Base-by-base conservation (phyloP, 2,113 vertebrate species). In the Alaudala cheleensis region DNA sequence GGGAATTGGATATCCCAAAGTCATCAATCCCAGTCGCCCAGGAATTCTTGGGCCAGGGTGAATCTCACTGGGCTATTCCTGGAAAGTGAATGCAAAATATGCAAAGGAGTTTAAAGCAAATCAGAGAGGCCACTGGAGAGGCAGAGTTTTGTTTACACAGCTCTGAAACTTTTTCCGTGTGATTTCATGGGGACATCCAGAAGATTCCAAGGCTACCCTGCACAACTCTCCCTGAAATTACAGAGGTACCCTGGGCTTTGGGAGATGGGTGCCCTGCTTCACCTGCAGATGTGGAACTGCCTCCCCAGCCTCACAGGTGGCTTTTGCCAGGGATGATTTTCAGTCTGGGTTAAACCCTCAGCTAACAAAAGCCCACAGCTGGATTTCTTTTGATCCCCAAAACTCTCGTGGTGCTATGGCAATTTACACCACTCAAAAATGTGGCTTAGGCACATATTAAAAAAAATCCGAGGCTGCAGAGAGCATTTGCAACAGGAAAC, bases 1-100 rank as follows among this genome's bases (percentile, higher is more conserved):
- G 31, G 40, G 56, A 54, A 23, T 37, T 3, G 57, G 64, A 29
- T 78, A 83, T 20, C 71, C 58, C 42, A 7, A 39, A 54, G 39
- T 39, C 58, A 85, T 22, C 73, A 14, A 4, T 15, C 39, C 67
- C 37, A 39, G 37, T 23, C 1, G 0, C 85, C 85, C 42, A 73
- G 72, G 79, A 83, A 16, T 77, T 64, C 65, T 58, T 22, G 34
- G 84, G 90, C 71, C 49, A 21, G 79, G 49, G 28, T 67, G 69
- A 74, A 60, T 40, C 92, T 88, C 66, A 16, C 66, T 47, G 40
- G 37, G 82, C 94, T 97, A 14, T 88, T 95, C 92, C 80, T 86
- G 92, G 92, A 71, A 90, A 90, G 76, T 53, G 85, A 86, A 95
- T 58, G 64, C 84, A 51, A 83, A 81, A 67, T 37, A 61, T 49